Evolutionary conservation across 2,888 invertebrate species (phyloP), one percentile per base, ranked within the genome.

Genomic region (Chrysolina haemoptera): DNA sequence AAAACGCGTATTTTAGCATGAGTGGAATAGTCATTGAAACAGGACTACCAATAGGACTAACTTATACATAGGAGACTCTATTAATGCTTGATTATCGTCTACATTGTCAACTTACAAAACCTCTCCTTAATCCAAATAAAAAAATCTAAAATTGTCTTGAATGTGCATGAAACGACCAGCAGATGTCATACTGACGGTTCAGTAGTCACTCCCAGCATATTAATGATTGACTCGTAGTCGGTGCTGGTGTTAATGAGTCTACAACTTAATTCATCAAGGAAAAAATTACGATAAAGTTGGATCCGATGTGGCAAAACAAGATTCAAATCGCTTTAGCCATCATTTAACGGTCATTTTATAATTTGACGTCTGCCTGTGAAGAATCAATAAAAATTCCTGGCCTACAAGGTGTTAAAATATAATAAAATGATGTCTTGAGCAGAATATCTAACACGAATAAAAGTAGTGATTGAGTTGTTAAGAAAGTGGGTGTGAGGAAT

Each of bases 261-360:
- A 53, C 53, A 53, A 53, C 53, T 53, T 20, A 53, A 53, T 53
- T 20, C 53, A 53, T 53, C 53, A 53, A 53, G 20, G 53, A 20
- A 53, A 53, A 53, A 53, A 53, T 53, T 53, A 53, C 18, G 53
- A 53, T 53, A 59, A 59, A 35, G 59, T n/a, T 22, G 59, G n/a
- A 27, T 35, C 27, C 22, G n/a, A 59, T 27, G 35, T 27, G 59
- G 35, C n/a, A 59, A 35, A 59, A 27, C 59, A n/a, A 59, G 59
- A 59, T 59, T 59, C 14, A 14, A 59, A 59, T 27, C 59, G 59
- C 59, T 59, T 35, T 10, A 14, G 59, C 9, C 27, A 27, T 27
- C 59, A n/a, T 59, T 59, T 59, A 27, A 59, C 59, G 27, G 59
- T 35, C 59, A 14, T 14, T 59, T 59, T 59, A 59, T 59, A 59